These are phyloP conservation scores for Mycalesis mineus DNA, from an alignment of 2,888 invertebrate genomes.

Conservation along the genomic window DNA sequence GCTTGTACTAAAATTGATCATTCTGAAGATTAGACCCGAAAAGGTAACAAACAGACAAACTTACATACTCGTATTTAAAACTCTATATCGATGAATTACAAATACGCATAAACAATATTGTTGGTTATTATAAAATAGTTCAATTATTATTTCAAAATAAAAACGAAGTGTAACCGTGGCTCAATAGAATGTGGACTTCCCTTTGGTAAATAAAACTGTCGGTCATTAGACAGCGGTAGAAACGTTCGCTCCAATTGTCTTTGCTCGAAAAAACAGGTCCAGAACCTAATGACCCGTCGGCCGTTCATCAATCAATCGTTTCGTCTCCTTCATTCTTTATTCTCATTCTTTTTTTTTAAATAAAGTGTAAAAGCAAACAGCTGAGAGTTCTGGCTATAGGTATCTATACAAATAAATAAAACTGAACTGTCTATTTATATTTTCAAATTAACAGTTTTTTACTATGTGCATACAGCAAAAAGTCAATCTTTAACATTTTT, in stretches of 20 bases:
- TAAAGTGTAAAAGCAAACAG: not conserved
- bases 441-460: too few relatives aligned
- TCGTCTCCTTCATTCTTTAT: not conserved
- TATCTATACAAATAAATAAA: too few relatives aligned
- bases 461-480: too few relatives aligned
- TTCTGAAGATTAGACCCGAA: too few relatives aligned
- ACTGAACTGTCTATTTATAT: too few relatives aligned
- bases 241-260: constrained; percentile 73
- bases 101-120: too few relatives aligned
- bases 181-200: not conserved
- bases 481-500: too few relatives aligned
- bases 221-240: constrained; percentile 70
- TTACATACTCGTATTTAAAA: too few relatives aligned
- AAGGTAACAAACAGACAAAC: too few relatives aligned
- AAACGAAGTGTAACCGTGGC: not conserved
- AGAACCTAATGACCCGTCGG: constrained; percentile 72
- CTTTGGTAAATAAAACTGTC: constrained; percentile 59
- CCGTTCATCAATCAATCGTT: constrained; percentile 62
- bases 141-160: not conserved
- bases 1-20: too few relatives aligned
- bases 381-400: not conserved
- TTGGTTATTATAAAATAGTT: too few relatives aligned
- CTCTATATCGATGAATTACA: too few relatives aligned
- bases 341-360: not conserved
- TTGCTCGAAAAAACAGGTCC: constrained; percentile 56